Evolutionary conservation across 1,140 invertebrate genomes (phyloP).

Genomic region (Drosophila leontia): DNA sequence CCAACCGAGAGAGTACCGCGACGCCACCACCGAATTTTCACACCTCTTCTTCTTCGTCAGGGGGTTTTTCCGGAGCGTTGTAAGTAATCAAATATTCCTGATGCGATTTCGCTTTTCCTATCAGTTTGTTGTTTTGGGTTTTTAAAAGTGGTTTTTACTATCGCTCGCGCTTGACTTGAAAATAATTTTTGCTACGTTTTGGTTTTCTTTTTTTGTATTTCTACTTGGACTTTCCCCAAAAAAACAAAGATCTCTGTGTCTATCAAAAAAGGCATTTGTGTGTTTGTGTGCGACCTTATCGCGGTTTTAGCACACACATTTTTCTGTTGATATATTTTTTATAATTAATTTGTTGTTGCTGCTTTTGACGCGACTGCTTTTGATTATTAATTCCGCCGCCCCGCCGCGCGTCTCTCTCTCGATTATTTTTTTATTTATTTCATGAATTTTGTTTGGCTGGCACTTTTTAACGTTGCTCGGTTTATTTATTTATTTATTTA

Average conservation of each 20-base stretch:
- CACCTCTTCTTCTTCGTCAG: slow-evolving; percentile 43
- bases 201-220: not conserved
- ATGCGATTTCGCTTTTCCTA: slow-evolving; percentile 53
- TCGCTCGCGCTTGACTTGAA: slow-evolving; percentile 15
- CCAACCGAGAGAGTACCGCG: slow-evolving; percentile 37
- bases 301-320: slow-evolving; percentile 42
- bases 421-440: slow-evolving; percentile 27
- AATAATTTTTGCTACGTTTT: slow-evolving; percentile 22
- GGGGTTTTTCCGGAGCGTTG: slow-evolving; percentile 26
- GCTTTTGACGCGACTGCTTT: slow-evolving; percentile 26
- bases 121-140: slow-evolving; percentile 24
- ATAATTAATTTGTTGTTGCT: slow-evolving; percentile 70
- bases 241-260: slow-evolving; percentile 25
- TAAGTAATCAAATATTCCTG: slow-evolving; percentile 64
- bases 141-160: slow-evolving; percentile 19
- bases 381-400: slow-evolving; percentile 33
- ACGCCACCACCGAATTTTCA: slow-evolving; percentile 45
- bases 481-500: slow-evolving; percentile 58
- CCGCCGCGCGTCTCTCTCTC: slow-evolving; percentile 1
- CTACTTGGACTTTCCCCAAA: slow-evolving; percentile 33
- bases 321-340: slow-evolving; percentile 67
- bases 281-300: slow-evolving; percentile 43
- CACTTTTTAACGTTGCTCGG: slow-evolving; percentile 26
- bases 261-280: slow-evolving; percentile 27
- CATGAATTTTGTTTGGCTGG: slow-evolving; percentile 35